Evolutionary conservation across 2,888 invertebrate genomes (phyloP).

Genomic region (Drosophila sordidula): DNA sequence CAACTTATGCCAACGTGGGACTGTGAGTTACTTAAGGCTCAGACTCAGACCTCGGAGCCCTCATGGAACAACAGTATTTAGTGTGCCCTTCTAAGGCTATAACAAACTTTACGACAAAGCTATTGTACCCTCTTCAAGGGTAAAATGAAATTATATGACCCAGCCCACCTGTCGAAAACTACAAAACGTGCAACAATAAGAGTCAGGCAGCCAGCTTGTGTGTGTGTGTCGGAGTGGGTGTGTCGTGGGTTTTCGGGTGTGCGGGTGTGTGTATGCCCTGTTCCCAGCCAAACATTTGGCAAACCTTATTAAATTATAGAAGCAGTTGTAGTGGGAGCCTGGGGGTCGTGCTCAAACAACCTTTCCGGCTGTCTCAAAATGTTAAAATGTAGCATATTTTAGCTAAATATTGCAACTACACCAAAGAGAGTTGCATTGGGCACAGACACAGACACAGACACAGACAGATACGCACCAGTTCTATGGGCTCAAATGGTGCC

Average conservation of each 20-base stretch:
- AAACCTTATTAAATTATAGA: constrained; percentile 75
- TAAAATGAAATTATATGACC: constrained; percentile 62
- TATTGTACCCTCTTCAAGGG: constrained; percentile 43
- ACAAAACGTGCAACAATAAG: constrained; percentile 65
- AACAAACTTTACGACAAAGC: constrained; percentile 16
- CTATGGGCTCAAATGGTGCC: constrained; percentile 26
- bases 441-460: constrained; percentile 11
- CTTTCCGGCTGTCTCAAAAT: constrained; percentile 49
- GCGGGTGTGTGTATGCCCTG: constrained; percentile 19
- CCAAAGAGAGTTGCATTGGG: constrained; percentile 53
- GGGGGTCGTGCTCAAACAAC: constrained; percentile 14
- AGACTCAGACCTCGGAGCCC: not conserved
- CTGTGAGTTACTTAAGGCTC: not conserved
- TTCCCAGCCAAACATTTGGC: constrained; percentile 55
- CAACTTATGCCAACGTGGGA: too few species aligned
- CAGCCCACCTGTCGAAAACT: constrained; percentile 68
- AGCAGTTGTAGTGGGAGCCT: constrained; percentile 24
- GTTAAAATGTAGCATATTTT: constrained; percentile 70
- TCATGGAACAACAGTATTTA: not conserved
- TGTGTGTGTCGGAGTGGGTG: constrained; percentile 1
- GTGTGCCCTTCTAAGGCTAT: constrained; percentile 2
- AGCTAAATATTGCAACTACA: constrained; percentile 70
- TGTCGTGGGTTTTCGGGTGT: constrained; percentile 6
- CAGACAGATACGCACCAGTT: constrained; percentile 14
- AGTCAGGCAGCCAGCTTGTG: constrained; percentile 6